These are phyloP conservation scores for Bombus terrestris DNA, from an alignment of 1,140 invertebrate genomes.

Conservation along the genomic window DNA sequence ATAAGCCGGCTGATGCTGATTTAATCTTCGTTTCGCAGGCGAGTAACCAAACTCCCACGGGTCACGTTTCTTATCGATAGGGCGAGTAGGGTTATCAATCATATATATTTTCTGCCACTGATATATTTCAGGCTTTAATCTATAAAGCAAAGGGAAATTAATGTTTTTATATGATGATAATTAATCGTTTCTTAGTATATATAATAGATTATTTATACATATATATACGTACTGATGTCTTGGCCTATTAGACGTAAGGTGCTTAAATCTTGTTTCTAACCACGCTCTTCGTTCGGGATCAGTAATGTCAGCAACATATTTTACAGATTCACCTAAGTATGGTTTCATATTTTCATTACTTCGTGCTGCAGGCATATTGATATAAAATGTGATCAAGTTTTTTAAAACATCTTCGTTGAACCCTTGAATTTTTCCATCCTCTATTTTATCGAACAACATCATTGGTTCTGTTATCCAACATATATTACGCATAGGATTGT, in stretches of 20 bases:
- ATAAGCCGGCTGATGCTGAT: slow-evolving; percentile 87
- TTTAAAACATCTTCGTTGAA: slow-evolving; percentile 92
- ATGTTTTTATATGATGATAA: not conserved
- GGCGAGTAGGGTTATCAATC: slow-evolving; percentile 86
- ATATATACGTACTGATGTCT: slow-evolving; percentile 78
- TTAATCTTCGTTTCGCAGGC: slow-evolving; percentile 84
- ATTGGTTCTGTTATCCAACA: slow-evolving; percentile 90
- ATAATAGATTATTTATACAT: not conserved
- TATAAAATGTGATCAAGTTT: slow-evolving; percentile 89
- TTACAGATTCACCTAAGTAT: slow-evolving; percentile 85
- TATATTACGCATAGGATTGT: slow-evolving; percentile 89
- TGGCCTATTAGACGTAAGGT: slow-evolving; percentile 86
- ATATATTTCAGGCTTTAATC: slow-evolving; percentile 86
- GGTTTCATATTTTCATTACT: slow-evolving; percentile 88
- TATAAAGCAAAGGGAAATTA: slow-evolving; percentile 60
- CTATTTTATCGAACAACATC: slow-evolving; percentile 89
- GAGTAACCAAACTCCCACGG: slow-evolving; percentile 86
- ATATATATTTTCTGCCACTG: slow-evolving; percentile 91
- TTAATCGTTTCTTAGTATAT: not conserved
- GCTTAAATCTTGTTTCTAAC: slow-evolving; percentile 87
- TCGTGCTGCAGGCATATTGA: slow-evolving; percentile 86
- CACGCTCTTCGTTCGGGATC: slow-evolving; percentile 86
- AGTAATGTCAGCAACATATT: slow-evolving; percentile 86
- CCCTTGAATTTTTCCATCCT: slow-evolving; percentile 88
- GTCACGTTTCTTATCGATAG: slow-evolving; percentile 86